A percentile compares a stretch with the other conserved stretches of the same genome.
Conservation (phyloP, 2,113 vertebrate species). For the Polypterus bichir region DNA sequence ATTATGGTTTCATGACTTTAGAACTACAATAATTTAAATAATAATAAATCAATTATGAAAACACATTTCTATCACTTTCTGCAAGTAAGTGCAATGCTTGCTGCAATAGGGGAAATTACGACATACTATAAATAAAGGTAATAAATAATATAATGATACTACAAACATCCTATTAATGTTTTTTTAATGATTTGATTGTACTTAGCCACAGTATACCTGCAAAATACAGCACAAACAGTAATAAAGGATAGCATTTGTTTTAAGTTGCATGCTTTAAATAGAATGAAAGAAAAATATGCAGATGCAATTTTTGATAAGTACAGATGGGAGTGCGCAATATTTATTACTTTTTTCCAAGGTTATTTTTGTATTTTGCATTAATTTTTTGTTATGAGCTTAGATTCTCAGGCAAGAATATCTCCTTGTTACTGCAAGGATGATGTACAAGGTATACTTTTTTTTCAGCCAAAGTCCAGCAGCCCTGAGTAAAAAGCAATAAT, state of each 20-base stretch:
- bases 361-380: conserved; percentile 4
- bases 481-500: conserved; percentile 22
- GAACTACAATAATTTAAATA: conserved; percentile 20
- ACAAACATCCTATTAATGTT: conserved; percentile 46
- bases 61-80: conserved; percentile 36
- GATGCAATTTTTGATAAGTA: conserved; percentile 44
- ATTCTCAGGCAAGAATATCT: conserved; percentile 1
- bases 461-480: conserved; percentile 14
- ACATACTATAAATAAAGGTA: conserved; percentile 43
- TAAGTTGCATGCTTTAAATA: conserved; percentile 57
- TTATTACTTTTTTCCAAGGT: conserved; percentile 5
- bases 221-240: conserved; percentile 55
- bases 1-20: conserved; percentile 36
- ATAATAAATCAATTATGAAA: conserved; percentile 35
- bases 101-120: conserved; percentile 48
- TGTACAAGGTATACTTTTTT: not conserved
- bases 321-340: conserved; percentile 12
- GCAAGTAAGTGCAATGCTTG: conserved; percentile 49
- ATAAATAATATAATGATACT: conserved; percentile 44
- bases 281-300: conserved; percentile 49
- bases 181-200: conserved; percentile 48
- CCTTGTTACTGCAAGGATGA: not conserved
- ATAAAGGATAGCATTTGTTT: conserved; percentile 38
- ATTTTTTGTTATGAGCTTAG: not conserved
- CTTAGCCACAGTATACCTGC: conserved; percentile 49